Evolutionary conservation across 2,797 vertebrate species (phyloP).

Genomic region (Sebastes cheni): DNA sequence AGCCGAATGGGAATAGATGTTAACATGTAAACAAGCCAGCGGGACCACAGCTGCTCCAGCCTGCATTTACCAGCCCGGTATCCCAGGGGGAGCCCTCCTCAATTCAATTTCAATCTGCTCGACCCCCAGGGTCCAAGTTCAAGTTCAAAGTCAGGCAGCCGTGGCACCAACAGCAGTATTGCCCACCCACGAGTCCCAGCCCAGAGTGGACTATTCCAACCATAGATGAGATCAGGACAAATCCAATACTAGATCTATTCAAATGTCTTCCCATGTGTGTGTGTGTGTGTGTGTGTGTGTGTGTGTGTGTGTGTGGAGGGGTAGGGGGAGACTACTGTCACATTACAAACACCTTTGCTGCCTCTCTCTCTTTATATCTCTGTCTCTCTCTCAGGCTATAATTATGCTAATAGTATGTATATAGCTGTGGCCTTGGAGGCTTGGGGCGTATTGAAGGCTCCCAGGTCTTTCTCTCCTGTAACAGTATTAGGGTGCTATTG

Average conservation of each 20-base stretch:
- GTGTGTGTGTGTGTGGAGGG: background rate
- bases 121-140: conserved; percentile 86
- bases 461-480: conserved; percentile 85
- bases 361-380: conserved; percentile 51
- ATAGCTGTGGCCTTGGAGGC: conserved; percentile 90
- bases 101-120: conserved; percentile 86
- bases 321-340: conserved; percentile 52
- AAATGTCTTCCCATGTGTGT: conserved; percentile 46
- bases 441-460: conserved; percentile 93
- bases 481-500: conserved; percentile 82
- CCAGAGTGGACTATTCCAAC: conserved; percentile 55
- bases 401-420: conserved; percentile 99
- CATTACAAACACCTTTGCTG: conserved; percentile 77
- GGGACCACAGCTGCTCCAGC: conserved; percentile 60
- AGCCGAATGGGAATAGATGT: conserved; percentile 31
- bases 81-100: conserved; percentile 93
- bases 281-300: no score
- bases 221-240: conserved; percentile 64
- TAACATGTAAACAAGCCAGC: conserved; percentile 64
- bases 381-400: conserved; percentile 84
- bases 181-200: conserved; percentile 88
- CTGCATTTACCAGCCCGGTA: conserved; percentile 90
- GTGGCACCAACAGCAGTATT: conserved; percentile 87
- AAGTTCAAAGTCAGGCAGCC: conserved; percentile 96
- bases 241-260: conserved; percentile 70